phyloP scores from a whole-genome alignment of 2,113 vertebrate genomes.

The Pterocles gutturalis region DNA sequence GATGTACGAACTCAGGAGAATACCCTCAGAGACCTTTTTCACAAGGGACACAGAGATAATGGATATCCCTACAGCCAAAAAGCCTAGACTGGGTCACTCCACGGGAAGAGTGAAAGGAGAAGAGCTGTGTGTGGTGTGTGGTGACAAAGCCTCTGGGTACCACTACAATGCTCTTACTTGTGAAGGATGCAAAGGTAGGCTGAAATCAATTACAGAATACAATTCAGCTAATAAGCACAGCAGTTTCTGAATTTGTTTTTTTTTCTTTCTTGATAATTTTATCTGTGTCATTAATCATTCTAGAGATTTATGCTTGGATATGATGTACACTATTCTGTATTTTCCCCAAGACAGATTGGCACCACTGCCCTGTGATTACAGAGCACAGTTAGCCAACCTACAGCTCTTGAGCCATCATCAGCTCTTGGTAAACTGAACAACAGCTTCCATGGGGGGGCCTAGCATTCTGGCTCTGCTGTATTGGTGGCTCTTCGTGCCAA shows the following conservation, averaged over 20 bases:
- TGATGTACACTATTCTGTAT: not conserved
- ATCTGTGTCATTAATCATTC: not conserved
- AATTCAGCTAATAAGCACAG: not conserved
- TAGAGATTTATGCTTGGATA: not conserved
- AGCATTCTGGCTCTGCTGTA: not conserved
- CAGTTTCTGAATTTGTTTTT: not conserved
- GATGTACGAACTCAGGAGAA: slow-evolving; percentile 89
- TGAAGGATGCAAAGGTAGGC: slow-evolving; percentile 97
- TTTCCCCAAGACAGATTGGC: not conserved
- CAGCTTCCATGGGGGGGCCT: not conserved
- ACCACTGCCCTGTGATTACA: not conserved
- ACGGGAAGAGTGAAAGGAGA: slow-evolving; percentile 89
- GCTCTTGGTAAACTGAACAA: not conserved
- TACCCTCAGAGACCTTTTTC: slow-evolving; percentile 84
- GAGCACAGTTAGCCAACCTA: not conserved
- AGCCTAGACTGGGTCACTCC: slow-evolving; percentile 80
- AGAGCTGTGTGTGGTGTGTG: slow-evolving; percentile 96
- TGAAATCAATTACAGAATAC: not conserved
- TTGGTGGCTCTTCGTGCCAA: fast-evolving
- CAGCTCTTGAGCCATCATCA: not conserved
- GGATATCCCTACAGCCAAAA: slow-evolving; percentile 84
- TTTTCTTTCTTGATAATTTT: not conserved
- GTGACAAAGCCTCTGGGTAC: slow-evolving; percentile 97
- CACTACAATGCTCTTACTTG: slow-evolving; percentile 98
- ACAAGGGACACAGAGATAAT: slow-evolving; percentile 81